Evolutionary conservation across 64 coral and sea anemone species (phyloP), one percentile per base, ranked within the genome.

Genomic region (Pachyseris speciosa): DNA sequence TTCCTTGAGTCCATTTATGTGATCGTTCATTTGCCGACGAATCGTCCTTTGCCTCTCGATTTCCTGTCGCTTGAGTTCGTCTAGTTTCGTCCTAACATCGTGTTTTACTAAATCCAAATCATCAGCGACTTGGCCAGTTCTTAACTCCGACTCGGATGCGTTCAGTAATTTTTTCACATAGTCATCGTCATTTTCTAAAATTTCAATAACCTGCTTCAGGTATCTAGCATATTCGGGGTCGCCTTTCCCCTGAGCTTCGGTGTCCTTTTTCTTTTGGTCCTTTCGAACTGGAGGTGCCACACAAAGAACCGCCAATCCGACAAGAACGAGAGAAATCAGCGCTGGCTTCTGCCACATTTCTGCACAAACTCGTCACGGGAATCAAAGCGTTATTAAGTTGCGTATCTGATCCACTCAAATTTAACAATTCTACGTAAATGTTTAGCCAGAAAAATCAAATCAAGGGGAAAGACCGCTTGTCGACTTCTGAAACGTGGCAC

Each of bases 151-250:
- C 25, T 99, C 97, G 51, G 94, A 94, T 17, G 94, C 97, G 58
- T 99, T 99, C 45, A 95, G 88, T 44, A 99, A 84, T 91, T 86
- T 99, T 64, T 95, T 67, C 37, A 95, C 94, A 52, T 95, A 99
- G 25, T 95, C 86, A 59, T 99, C 97, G 61, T 99, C 97, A 27
- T 93, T 88, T 90, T 99, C 97, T 90, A 99, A 90, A 39, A 99
- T 99, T 86, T 99, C 93, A 71, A 99, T 92, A 36, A 99, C 97
- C 89, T 99, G 97, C 38, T 91, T 99, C 36, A 99, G 79, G 40
- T 99, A 99, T 93, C 89, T 93, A 2, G 94, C 97, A 58, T 99
- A 99, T 80, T 92, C 93, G 33, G 97, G 97, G 29, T 90, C 78
- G n/a, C 89, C 80, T 69, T 94, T 83, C 13, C 86, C 87, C 13